Percentiles rank a stretch among this genome's conserved stretches.
These are phyloP conservation scores for Agriopis marginaria DNA, from an alignment of 2,888 invertebrate genomes.

Conservation along the genomic window DNA sequence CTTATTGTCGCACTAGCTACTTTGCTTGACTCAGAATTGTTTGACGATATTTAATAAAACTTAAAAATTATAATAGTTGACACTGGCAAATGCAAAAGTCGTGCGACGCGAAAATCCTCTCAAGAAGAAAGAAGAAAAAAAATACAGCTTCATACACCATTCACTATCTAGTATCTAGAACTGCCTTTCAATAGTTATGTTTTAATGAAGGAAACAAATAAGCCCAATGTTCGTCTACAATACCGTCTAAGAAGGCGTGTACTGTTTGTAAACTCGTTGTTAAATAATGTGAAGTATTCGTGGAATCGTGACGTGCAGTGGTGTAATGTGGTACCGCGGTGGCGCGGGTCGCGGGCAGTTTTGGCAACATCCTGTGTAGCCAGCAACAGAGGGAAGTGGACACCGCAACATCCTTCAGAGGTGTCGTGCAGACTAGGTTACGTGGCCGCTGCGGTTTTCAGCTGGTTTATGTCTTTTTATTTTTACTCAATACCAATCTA, in stretches of 20 bases:
- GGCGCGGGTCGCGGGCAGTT: constrained; percentile 57
- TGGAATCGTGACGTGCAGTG: constrained; percentile 56
- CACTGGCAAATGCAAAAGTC: too few species aligned
- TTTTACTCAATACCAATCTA: constrained; percentile 3
- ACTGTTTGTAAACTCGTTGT: constrained; percentile 57
- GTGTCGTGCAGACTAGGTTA: constrained; percentile 44
- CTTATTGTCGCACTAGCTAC: too few species aligned
- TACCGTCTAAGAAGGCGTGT: constrained; percentile 6
- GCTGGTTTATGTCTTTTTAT: constrained; percentile 14
- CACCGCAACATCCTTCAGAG: constrained; percentile 81
- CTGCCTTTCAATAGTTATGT: not conserved
- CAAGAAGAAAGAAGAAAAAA: not conserved
- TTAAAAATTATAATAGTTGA: too few species aligned
- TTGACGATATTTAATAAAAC: too few species aligned
- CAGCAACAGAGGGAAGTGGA: constrained; percentile 80
- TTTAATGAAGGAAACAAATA: constrained; percentile 42
- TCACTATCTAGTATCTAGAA: not conserved
- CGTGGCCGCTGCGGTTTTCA: constrained; percentile 21
- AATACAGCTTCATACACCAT: not conserved
- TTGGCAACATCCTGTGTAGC: constrained; percentile 82
- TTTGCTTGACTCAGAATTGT: too few species aligned
- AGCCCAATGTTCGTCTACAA: constrained; percentile 15
- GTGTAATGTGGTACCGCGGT: constrained; percentile 6
- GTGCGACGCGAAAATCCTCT: too few species aligned
- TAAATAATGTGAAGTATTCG: constrained; percentile 63